These are phyloP conservation scores for Sebastes matsubarae DNA, from an alignment of 2,797 vertebrate species.

Conservation along the genomic window DNA sequence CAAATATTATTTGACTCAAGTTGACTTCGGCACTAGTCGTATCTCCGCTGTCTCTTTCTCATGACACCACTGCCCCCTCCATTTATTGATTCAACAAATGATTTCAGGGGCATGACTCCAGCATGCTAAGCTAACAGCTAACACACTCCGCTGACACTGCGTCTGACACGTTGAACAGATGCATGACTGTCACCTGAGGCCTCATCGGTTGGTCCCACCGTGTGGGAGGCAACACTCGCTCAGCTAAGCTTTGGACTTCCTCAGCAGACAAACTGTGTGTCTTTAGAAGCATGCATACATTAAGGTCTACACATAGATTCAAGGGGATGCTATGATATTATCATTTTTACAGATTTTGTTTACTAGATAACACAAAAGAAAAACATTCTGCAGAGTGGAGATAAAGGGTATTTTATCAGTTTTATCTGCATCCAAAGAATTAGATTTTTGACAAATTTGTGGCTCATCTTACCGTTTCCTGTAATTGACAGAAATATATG, in stretches of 20 bases:
- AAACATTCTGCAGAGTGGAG: not conserved
- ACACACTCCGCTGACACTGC: slow-evolving; percentile 40
- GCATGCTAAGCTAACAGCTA: slow-evolving; percentile 73
- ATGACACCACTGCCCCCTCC: slow-evolving; percentile 36
- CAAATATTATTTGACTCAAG: not conserved
- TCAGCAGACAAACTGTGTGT: not conserved
- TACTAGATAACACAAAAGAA: not conserved
- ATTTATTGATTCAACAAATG: not conserved
- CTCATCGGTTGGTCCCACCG: slow-evolving; percentile 1
- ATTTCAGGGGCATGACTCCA: slow-evolving; percentile 56
- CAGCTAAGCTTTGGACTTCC: not conserved
- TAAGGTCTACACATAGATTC: not conserved
- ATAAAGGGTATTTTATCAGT: not conserved
- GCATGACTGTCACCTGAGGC: slow-evolving; percentile 54
- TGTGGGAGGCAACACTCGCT: not conserved
- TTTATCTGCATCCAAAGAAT: not conserved
- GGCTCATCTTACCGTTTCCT: not conserved
- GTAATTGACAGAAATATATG: not conserved
- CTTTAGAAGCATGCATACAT: not conserved
- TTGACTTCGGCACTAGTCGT: not conserved
- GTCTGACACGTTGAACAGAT: slow-evolving; percentile 32
- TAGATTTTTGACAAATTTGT: not conserved
- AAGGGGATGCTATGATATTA: not conserved
- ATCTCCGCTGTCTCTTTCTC: slow-evolving; percentile 4
- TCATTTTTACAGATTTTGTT: not conserved